Conservation (phyloP, 2,113 vertebrate genomes). For the Barnardius zonarius region DNA sequence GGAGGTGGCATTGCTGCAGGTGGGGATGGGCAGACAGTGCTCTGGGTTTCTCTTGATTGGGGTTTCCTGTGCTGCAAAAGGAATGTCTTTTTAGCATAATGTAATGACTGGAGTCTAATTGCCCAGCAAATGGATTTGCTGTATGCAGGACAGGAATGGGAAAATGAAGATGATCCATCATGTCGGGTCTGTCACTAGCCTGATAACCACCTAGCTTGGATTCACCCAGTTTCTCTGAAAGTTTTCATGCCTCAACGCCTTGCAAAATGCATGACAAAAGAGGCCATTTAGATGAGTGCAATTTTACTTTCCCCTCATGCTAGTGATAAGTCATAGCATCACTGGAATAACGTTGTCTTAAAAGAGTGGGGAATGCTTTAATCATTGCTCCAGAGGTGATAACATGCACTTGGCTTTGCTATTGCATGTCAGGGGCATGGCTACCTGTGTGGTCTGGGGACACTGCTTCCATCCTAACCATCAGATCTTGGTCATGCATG, state of each 20-base stretch:
- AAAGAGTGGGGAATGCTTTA: background rate
- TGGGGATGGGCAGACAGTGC: background rate
- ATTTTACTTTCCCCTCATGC: background rate
- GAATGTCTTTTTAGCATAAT: background rate
- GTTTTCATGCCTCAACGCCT: constrained; percentile 34
- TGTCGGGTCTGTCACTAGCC: background rate
- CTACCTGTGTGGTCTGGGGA: background rate
- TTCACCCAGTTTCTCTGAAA: background rate
- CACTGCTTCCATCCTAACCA: background rate
- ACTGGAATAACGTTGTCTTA: constrained; percentile 3
- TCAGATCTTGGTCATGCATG: no score
- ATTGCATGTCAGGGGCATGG: fast-evolving
- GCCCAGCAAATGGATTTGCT: constrained; percentile 55
- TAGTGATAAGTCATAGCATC: background rate
- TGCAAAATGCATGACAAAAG: constrained; percentile 41
- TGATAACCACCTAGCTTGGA: background rate
- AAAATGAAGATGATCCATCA: constrained; percentile 54
- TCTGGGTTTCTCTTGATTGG: background rate
- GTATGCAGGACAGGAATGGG: background rate
- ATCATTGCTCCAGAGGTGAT: background rate
- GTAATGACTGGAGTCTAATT: constrained; percentile 40
- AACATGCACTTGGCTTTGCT: fast-evolving
- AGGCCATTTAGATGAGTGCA: background rate
- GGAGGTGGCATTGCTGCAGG: background rate
- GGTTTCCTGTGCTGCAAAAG: background rate